Percentiles rank a stretch among this genome's conserved stretches.
Evolutionary conservation across 2,888 invertebrate species (phyloP).

Genomic region (Mythimna impura): DNA sequence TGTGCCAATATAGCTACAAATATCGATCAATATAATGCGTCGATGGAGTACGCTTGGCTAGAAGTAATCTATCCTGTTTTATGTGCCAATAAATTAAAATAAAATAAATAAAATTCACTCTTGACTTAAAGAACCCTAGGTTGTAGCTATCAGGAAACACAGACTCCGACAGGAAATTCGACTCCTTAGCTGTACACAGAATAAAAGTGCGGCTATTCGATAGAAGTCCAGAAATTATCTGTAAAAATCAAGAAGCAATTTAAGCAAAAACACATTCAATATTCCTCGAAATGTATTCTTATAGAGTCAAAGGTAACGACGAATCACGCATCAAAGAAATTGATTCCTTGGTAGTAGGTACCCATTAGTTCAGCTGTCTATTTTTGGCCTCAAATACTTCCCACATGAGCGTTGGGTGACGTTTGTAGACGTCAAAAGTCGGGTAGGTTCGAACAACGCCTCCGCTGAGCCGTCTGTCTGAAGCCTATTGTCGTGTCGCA

Average conservation of each 20-base stretch:
- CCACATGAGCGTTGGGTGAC: not conserved
- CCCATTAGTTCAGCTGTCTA: not conserved
- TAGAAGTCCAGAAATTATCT: not conserved
- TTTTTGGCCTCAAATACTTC: conserved; percentile 6
- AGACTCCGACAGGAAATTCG: no score
- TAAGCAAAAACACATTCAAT: not conserved
- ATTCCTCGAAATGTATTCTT: not conserved
- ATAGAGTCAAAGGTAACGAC: not conserved
- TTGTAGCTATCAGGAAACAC: no score
- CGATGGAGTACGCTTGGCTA: no score
- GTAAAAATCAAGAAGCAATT: not conserved
- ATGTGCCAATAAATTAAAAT: no score
- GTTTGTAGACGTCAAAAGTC: not conserved
- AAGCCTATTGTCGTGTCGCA: conserved; percentile 1
- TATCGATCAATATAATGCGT: no score
- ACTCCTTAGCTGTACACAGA: no score
- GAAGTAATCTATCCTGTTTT: no score
- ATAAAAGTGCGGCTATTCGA: not conserved
- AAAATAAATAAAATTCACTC: no score
- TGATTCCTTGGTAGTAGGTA: not conserved
- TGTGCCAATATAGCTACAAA: no score
- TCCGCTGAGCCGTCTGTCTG: not conserved
- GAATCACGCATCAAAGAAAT: not conserved
- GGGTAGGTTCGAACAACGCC: not conserved
- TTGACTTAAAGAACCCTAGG: no score